Base-by-base conservation (phyloP, 2,797 vertebrate species). In the Lycodopsis pacificus region DNA sequence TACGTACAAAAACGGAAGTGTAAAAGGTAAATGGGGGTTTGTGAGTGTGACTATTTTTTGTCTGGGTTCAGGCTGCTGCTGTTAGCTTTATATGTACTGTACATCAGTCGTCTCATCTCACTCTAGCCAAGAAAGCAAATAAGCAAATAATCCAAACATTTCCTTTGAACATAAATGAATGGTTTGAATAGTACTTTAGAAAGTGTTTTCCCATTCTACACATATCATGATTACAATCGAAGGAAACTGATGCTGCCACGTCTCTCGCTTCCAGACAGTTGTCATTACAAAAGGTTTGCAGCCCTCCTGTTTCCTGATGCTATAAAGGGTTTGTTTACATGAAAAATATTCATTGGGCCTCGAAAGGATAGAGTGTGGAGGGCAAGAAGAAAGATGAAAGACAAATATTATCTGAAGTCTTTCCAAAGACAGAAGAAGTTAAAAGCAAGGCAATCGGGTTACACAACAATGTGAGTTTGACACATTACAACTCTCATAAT, bases 401-500 rank as follows among this genome's bases (percentile, higher is more conserved):
- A 62, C 5, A 3, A 10, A 67, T 34, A 20, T 63, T n/a, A 58
- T 63, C 25, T 38, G 17, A 59, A 64, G 19, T 20, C 13, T 70
- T 78, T 15, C 48, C 48, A 57, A 51, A 61, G 27, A 27, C 40
- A 64, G 7, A 19, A 73, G 58, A 58, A 64, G 38, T 57, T 67
- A 20, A 20, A 44, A 79, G 15, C 25, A 22, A 42, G n/a, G 30
- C 48, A 46, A 20, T 49, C 7, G 27, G 38, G 53, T 53, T 44
- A 58, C 4, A 64, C 44, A 64, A 22, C 57, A 74, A 14, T 49
- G 44, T 53, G 40, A 59, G 54, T 57, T 71, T 83, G 20, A 30
- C 74, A 61, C 65, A 70, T 70, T 36, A 44, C n/a, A 46, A 14
- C 15, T 17, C 56, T 78, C 36, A 38, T 77, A 73, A 80, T 79